Evolutionary conservation across 2,797 vertebrate species (phyloP).

Genomic region (Podarcis lilfordi): DNA sequence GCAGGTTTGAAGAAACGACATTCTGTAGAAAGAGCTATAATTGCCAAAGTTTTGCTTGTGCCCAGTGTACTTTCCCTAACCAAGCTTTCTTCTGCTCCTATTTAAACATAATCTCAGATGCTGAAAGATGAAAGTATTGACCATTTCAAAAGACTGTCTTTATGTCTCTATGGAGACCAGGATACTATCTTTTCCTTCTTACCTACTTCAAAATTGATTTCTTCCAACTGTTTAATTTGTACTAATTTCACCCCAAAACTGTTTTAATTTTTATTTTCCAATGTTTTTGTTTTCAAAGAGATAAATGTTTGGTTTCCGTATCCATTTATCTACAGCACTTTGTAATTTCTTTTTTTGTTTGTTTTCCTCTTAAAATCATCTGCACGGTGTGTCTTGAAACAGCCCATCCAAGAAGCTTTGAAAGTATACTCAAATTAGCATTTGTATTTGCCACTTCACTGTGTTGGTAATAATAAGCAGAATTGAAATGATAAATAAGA

Average conservation of each 20-base stretch:
- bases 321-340: constrained; percentile 41
- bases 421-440: constrained; percentile 74
- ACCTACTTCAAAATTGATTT: constrained; percentile 2
- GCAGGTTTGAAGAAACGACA: not conserved
- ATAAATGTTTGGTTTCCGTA: constrained; percentile 46
- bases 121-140: not conserved
- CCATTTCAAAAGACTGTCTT: constrained; percentile 5
- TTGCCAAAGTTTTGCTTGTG: not conserved
- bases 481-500: constrained; percentile 72
- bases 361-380: constrained; percentile 66
- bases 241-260: not conserved
- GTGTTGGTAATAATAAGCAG: constrained; percentile 73
- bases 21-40: not conserved
- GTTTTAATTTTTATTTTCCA: constrained; percentile 3
- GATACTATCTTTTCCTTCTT: not conserved
- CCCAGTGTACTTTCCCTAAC: not conserved
- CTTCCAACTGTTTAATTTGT: constrained; percentile 3
- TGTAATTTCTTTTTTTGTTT: constrained; percentile 33
- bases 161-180: not conserved
- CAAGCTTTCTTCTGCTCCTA: not conserved
- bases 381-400: constrained; percentile 61
- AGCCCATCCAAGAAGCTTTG: constrained; percentile 63
- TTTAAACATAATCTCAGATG: constrained; percentile 4
- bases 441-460: constrained; percentile 77
- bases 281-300: not conserved